Evolutionary conservation across 2,113 vertebrate genomes (phyloP), one percentile per base, ranked within the genome.

Genomic region (Azemiops feae): DNA sequence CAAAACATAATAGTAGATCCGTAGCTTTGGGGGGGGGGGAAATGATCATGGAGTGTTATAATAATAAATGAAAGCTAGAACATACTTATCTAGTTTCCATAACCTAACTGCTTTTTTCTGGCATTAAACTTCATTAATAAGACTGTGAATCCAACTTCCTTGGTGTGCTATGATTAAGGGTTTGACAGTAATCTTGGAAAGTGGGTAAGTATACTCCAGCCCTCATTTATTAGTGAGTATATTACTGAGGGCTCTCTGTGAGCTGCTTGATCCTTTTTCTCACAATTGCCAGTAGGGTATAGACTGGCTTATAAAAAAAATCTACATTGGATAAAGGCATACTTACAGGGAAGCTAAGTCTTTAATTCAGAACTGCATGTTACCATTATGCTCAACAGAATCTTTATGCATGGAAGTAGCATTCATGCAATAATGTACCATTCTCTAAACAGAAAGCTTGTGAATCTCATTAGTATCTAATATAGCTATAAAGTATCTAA

Each of bases 401-500:
- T 88, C 92, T 53, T 74, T 43, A 58, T 94, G 1, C 58, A 25
- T n/a, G 85, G 85, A 88, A 95, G 91, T 5, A 86, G 90, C 27
- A 16, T 64, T 69, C 90, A 39, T 39, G 18, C n/a, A 85, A 91
- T 93, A 74, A 45, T 20, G 47, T 93, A 34, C 53, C 2, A 54
- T 53, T 81, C 55, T 92, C 22, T 60, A 39, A 30, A 91, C 0
- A 93, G 5, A 45, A 93, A 92, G 92, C 90, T 85, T 87, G 85
- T 69, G 69, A 81, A 88, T 92, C 9, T 1, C 53, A 85, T 3
- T 43, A 90, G 4, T 2, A 43, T 88, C 4, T 47, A 60, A 88
- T 69, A 60, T 87, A 81, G 30, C 30, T 55, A 47, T 47, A 47
- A 47, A 47, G 12, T n/a, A n/a, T 69, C 64, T 47, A 47, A 47